Base-by-base conservation (phyloP, 2,113 vertebrate species). In the Chloropsis cyanopogon region DNA sequence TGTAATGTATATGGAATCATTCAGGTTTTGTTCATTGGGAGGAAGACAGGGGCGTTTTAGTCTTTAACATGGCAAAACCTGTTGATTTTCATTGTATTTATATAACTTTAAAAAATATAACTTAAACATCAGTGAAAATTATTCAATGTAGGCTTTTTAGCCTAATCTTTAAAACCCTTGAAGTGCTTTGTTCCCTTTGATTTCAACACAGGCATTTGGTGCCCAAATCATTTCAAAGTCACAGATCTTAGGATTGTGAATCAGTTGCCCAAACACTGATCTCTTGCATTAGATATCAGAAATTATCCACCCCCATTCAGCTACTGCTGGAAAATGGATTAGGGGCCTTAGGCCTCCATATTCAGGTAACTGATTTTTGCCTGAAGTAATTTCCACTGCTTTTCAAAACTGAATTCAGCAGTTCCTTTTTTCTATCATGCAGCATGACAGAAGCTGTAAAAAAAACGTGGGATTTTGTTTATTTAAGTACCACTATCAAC, bases 1-100 rank as follows among this genome's bases (percentile, higher is more conserved):
- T 11, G 8, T 5, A 42, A 42, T 11, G 0, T 17, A 21, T 23
- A 60, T 4, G 0, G 77, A 69, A 8, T 23, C 19, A 31, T 53
- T 56, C 7, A 4, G 17, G 2, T 31, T 80, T 52, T 89, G 13
- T 54, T 42, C 20, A 29, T 2, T 11, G 6, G 3, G 6, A 24
- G 7, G 3, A 1, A 44, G 31, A 16, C 3, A 5, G 6, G 24
- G 10, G 1, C 4, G 35, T 65, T 37, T 86, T 17, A 23, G 5
- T 29, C 20, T 75, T 63, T 39, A 42, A 23, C 29, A 6, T 42
- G 22, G 19, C 9, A 68, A 72, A 90, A 53, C 4, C 4, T 84
- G 7, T 33, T 0, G 1, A 47, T 78, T 83, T 92, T 78, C 6
- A 54, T 4, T 22, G 2, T 44, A 5, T 39, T 83, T 63, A 33